Conservation (phyloP, 2,888 invertebrate species). For the Anoncus sp. region DNA sequence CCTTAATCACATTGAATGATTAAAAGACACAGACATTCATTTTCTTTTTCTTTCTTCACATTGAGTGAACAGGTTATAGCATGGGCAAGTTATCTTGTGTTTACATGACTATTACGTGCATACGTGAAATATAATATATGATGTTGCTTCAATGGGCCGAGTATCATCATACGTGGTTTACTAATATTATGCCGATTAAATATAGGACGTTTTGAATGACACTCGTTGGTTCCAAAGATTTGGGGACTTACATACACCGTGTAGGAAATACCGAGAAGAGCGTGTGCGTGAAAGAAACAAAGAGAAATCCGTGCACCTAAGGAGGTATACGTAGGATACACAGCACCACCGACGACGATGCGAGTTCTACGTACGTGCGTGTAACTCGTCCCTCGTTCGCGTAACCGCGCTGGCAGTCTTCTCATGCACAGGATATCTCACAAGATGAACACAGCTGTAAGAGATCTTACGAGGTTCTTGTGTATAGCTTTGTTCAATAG, state of each 20-base stretch:
- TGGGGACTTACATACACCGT: conserved; percentile 16
- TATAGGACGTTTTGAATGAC: conserved; percentile 43
- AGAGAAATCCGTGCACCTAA: conserved; percentile 44
- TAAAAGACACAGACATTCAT: too few relatives aligned
- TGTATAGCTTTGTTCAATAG: conserved; percentile 65
- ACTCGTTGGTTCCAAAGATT: conserved; percentile 38
- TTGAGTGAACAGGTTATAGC: too few relatives aligned
- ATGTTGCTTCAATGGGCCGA: conserved; percentile 24
- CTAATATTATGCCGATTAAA: conserved; percentile 54
- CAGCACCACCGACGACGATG: conserved; percentile 40
- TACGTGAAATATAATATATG: conserved; percentile 16
- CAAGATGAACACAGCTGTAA: background rate
- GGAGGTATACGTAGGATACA: conserved; percentile 33
- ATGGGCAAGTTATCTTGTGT: conserved; percentile 17
- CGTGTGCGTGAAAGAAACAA: conserved; percentile 55
- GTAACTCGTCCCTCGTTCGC: conserved; percentile 37
- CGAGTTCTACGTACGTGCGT: conserved; percentile 27
- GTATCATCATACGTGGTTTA: conserved; percentile 34
- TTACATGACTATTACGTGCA: conserved; percentile 7
- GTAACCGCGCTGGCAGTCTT: conserved; percentile 32
- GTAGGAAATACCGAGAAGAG: conserved; percentile 41
- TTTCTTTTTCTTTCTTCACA: too few relatives aligned
- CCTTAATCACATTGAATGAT: too few relatives aligned
- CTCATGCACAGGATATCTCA: conserved; percentile 34
- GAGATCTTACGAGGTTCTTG: conserved; percentile 1